These are phyloP conservation scores for Plodia interpunctella DNA, from an alignment of 1,140 invertebrate species.

Conservation along the genomic window DNA sequence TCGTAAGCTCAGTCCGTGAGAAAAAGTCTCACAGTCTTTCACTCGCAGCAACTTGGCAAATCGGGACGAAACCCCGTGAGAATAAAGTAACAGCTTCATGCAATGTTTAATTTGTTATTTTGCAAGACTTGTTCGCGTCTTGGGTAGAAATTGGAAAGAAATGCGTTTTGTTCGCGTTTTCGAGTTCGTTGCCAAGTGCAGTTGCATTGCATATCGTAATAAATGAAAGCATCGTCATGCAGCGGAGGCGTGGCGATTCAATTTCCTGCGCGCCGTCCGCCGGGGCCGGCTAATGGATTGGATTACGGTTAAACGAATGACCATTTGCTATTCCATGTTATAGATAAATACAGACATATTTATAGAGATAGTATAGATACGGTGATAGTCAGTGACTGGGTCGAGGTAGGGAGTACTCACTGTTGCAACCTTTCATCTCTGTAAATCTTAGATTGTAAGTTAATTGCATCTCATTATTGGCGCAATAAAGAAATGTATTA, in stretches of 20 bases:
- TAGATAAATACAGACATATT: too few species aligned
- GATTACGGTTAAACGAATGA: slow-evolving; percentile 3
- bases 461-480: too few species aligned
- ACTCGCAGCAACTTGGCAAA: slow-evolving; percentile 27
- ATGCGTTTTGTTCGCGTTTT: background rate
- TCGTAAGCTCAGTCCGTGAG: slow-evolving; percentile 30
- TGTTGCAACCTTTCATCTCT: too few species aligned
- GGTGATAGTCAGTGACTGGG: too few species aligned
- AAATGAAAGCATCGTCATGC: background rate
- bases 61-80: slow-evolving; percentile 34
- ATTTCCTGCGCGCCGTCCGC: slow-evolving; percentile 43
- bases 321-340: background rate
- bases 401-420: too few species aligned
- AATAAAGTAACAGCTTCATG: slow-evolving; percentile 26
- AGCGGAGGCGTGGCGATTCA: slow-evolving; percentile 61
- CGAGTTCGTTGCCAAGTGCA: background rate
- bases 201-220: background rate
- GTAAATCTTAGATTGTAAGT: too few species aligned
- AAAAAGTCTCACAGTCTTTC: slow-evolving; percentile 42
- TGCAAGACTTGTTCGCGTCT: background rate
- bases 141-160: background rate
- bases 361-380: too few species aligned
- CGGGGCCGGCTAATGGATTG: slow-evolving; percentile 23
- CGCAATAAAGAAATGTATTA: too few species aligned
- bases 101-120: slow-evolving; percentile 13